Percentiles rank a stretch among this genome's conserved stretches.
Evolutionary conservation across 2,797 vertebrate genomes (phyloP).

Genomic region (Acanthiza pusilla): DNA sequence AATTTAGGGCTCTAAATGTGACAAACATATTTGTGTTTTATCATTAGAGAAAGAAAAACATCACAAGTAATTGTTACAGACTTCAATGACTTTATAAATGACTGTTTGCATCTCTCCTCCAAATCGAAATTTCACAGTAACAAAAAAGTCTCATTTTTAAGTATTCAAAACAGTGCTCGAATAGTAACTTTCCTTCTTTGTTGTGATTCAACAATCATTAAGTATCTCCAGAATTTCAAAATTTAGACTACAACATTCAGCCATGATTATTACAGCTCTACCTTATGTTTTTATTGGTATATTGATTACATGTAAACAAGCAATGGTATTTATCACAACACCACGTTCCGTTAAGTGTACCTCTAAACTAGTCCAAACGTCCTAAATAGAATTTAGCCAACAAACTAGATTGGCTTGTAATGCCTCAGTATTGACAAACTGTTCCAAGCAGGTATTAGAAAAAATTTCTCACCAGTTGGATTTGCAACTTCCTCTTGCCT

Average conservation of each 20-base stretch:
- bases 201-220: neutral
- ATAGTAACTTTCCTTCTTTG: neutral
- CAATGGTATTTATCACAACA: neutral
- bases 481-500: neutral
- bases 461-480: neutral
- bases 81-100: neutral
- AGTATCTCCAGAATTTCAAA: neutral
- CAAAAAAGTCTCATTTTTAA: neutral
- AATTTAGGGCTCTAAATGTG: neutral
- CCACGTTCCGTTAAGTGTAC: rapidly evolving
- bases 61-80: neutral
- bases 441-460: neutral
- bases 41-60: neutral
- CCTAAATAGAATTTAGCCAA: neutral
- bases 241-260: neutral
- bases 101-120: neutral
- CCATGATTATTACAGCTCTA: neutral
- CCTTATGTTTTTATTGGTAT: neutral
- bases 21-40: neutral
- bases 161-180: neutral
- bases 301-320: neutral
- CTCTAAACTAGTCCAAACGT: neutral
- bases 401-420: neutral
- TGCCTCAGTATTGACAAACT: neutral
- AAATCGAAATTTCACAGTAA: neutral